Percentiles rank a stretch among this genome's conserved stretches.
Evolutionary conservation across 1,140 invertebrate species (phyloP).

Genomic region (Procambarus clarkii): DNA sequence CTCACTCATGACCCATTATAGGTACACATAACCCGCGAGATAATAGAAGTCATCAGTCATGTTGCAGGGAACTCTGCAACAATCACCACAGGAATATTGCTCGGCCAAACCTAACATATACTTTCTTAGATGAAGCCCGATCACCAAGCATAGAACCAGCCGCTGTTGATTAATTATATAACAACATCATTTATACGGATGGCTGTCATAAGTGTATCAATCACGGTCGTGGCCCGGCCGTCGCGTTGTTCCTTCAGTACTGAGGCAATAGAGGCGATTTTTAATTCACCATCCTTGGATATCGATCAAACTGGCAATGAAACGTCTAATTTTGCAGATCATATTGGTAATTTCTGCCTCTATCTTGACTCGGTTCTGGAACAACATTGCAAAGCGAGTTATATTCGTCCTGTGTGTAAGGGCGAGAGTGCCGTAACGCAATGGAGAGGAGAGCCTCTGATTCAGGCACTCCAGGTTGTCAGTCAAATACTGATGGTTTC

Average conservation of each 20-base stretch:
- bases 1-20: no score
- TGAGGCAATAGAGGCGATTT: constrained; percentile 13
- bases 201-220: constrained; percentile 19
- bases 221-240: not conserved
- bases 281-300: not conserved
- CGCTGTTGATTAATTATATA: constrained; percentile 35
- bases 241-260: not conserved
- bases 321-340: constrained; percentile 67
- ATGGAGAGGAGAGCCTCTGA: not conserved
- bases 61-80: not conserved
- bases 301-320: constrained; percentile 57
- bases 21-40: not conserved
- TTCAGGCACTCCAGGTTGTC: constrained; percentile 29
- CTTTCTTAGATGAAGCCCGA: not conserved
- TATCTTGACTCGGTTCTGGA: constrained; percentile 38
- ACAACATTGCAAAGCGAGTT: constrained; percentile 3
- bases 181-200: constrained; percentile 15
- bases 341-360: constrained; percentile 62
- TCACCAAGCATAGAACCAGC: constrained; percentile 1
- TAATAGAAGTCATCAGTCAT: not conserved
- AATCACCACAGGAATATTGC: not conserved
- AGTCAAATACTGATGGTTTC: constrained; percentile 44
- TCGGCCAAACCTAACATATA: not conserved
- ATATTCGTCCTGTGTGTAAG: not conserved
- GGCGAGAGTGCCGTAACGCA: constrained; percentile 8